A percentile compares a stretch with the other conserved stretches of the same genome.
Conservation (phyloP, 2,888 invertebrate species). For the Drosophila histrio region DNA sequence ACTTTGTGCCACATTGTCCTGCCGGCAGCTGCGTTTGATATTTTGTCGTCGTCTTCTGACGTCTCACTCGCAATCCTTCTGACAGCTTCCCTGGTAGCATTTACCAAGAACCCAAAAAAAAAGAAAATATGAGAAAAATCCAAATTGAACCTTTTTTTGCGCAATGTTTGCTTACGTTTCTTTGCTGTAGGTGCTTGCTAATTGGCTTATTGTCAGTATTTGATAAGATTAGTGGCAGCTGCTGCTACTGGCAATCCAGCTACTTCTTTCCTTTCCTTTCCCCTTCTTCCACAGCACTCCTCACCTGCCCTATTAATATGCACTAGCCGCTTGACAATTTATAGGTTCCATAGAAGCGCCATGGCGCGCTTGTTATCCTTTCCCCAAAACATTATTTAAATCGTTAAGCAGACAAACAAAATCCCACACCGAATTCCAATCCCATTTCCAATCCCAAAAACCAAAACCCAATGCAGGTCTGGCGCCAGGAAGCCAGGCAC, state of each 20-base stretch:
- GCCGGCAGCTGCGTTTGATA: conserved; percentile 68
- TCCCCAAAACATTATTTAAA: conserved; percentile 63
- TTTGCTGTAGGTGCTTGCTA: conserved; percentile 78
- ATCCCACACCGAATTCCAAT: conserved; percentile 18
- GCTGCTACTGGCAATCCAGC: conserved; percentile 25
- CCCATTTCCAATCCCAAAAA: background rate
- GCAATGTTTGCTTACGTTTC: conserved; percentile 61
- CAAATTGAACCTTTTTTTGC: conserved; percentile 48
- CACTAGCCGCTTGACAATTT: conserved; percentile 48
- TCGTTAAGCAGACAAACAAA: conserved; percentile 49
- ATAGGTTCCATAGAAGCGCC: conserved; percentile 64
- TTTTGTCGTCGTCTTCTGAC: conserved; percentile 46
- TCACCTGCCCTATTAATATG: conserved; percentile 36
- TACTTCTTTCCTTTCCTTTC: background rate
- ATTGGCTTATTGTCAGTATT: conserved; percentile 79
- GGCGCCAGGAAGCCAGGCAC: conserved; percentile 62
- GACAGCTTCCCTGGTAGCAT: conserved; percentile 73
- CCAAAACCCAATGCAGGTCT: conserved; percentile 39
- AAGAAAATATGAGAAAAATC: background rate
- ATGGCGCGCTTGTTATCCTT: conserved; percentile 61
- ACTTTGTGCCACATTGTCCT: conserved; percentile 49
- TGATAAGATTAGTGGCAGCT: conserved; percentile 75
- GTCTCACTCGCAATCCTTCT: conserved; percentile 54
- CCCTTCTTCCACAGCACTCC: background rate
- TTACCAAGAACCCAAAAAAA: conserved; percentile 38